A percentile compares a stretch with the other conserved stretches of the same genome.
Evolutionary conservation across 1,140 invertebrate species (phyloP).

Genomic region (Spodoptera litura): DNA sequence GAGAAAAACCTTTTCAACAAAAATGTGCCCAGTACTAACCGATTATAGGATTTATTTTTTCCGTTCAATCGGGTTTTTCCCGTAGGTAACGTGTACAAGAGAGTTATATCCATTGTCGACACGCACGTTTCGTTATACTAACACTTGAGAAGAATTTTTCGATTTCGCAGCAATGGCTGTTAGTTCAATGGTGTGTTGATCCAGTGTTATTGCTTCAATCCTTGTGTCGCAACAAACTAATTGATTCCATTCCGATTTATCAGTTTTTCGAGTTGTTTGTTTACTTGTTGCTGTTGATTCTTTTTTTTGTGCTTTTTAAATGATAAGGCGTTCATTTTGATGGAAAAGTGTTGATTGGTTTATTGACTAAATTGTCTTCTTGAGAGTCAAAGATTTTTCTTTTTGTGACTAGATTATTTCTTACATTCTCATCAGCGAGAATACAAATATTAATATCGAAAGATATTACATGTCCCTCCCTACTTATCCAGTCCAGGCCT

Average conservation of each 20-base stretch:
- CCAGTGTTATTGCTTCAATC: neutral
- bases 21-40: no score
- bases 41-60: neutral
- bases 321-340: no score
- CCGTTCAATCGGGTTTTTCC: neutral
- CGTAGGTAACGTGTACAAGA: neutral
- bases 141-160: neutral
- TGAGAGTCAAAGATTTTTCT: no score
- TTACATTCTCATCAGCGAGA: no score
- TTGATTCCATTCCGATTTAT: neutral
- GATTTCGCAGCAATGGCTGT: neutral
- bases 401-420: no score
- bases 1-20: no score
- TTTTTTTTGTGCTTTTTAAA: neutral
- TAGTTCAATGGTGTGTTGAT: neutral
- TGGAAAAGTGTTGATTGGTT: no score
- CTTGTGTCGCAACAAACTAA: neutral
- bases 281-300: neutral
- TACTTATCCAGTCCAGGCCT: no score
- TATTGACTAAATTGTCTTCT: no score
- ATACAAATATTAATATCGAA: no score
- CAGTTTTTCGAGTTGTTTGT: neutral
- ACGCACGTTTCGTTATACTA: neutral
- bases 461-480: no score
- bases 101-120: slow-evolving; percentile 12